Evolutionary conservation across 2,888 invertebrate species (phyloP).

Genomic region (Deilephila porcellus): DNA sequence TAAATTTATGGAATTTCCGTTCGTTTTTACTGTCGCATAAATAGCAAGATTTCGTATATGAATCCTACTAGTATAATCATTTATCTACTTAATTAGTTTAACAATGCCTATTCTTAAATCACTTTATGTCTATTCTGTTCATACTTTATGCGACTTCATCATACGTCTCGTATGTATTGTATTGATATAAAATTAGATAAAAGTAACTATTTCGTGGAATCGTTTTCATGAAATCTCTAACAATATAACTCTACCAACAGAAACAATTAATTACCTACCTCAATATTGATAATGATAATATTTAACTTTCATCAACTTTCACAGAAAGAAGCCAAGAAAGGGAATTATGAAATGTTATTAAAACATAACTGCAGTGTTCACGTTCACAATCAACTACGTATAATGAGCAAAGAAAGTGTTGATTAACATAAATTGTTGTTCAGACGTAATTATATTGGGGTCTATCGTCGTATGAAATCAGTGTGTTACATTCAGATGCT

Average conservation of each 20-base stretch:
- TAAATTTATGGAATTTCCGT: not conserved
- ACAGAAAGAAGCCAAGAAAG: not conserved
- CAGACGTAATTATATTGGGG: conserved; percentile 5
- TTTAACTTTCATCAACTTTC: not conserved
- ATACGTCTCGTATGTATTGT: too few species aligned
- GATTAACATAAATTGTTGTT: conserved; percentile 20
- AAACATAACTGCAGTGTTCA: conserved; percentile 3
- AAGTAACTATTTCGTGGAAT: too few species aligned
- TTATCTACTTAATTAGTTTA: too few species aligned
- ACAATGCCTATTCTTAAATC: too few species aligned
- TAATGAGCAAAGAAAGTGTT: conserved; percentile 19
- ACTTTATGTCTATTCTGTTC: too few species aligned
- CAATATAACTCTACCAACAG: not conserved
- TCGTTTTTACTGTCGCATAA: too few species aligned
- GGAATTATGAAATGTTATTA: not conserved
- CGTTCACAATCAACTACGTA: conserved; percentile 5
- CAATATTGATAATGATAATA: not conserved
- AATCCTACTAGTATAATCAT: too few species aligned
- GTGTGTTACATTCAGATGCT: not conserved
- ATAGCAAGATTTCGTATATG: too few species aligned
- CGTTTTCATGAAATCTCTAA: too few species aligned
- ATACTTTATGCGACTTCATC: too few species aligned
- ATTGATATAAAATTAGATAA: too few species aligned
- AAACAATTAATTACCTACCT: not conserved
- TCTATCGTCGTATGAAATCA: not conserved